Evolutionary conservation across 2,888 invertebrate species (phyloP).

Genomic region (Cremastinae sp.): DNA sequence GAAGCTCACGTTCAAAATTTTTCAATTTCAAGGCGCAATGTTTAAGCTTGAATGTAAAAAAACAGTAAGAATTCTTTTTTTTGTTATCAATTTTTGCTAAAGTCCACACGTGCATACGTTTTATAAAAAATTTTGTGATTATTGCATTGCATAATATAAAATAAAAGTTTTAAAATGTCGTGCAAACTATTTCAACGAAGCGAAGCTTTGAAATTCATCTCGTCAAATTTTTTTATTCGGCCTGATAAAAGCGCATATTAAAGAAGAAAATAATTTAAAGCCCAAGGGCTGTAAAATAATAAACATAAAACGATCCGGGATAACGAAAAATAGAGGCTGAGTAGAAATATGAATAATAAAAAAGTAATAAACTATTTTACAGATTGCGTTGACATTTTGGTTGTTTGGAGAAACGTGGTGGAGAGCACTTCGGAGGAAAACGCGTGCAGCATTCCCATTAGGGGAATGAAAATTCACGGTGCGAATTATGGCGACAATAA

Average conservation of each 20-base stretch:
- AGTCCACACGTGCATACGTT: too few species aligned
- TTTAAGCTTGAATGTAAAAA: background rate
- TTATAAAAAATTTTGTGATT: too few species aligned
- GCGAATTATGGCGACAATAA: conserved; percentile 58
- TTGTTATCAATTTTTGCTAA: too few species aligned
- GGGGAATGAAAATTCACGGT: conserved; percentile 57
- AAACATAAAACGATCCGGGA: background rate
- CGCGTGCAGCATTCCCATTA: conserved; percentile 49
- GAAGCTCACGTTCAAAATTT: conserved; percentile 53
- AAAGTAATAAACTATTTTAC: conserved; percentile 38
- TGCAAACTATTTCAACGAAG: too few species aligned
- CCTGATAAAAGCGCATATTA: background rate
- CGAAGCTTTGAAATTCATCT: background rate
- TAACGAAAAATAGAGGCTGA: background rate
- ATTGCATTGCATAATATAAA: too few species aligned
- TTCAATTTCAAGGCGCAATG: background rate
- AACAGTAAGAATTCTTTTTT: background rate
- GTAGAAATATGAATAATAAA: background rate
- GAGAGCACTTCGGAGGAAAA: conserved; percentile 30
- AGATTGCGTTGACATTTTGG: conserved; percentile 44
- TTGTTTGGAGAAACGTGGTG: conserved; percentile 22
- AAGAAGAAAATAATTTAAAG: background rate
- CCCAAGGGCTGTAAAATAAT: background rate
- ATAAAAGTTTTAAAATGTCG: background rate
- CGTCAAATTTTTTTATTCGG: background rate